These are phyloP conservation scores for Torymus tubicola DNA, from an alignment of 2,888 invertebrate species.

Conservation along the genomic window DNA sequence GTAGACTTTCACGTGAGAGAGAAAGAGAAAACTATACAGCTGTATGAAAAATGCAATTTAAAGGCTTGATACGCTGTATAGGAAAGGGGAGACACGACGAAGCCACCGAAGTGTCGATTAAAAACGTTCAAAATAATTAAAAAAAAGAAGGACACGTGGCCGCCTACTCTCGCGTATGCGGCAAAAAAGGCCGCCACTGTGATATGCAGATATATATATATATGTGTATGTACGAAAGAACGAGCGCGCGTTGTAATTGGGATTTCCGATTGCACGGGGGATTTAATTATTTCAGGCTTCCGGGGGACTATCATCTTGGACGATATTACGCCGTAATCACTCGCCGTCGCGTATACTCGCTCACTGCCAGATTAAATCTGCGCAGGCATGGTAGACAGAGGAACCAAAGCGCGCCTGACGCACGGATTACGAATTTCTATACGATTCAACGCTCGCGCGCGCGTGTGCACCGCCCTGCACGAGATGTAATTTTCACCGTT, in stretches of 20 bases:
- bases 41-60: not conserved
- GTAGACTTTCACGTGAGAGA: no score
- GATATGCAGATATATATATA: no score
- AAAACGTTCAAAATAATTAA: constrained; percentile 41
- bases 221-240: no score
- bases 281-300: constrained; percentile 68
- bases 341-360: constrained; percentile 55
- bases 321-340: constrained; percentile 65
- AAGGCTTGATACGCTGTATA: not conserved
- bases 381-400: constrained; percentile 57
- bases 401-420: not conserved
- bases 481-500: constrained; percentile 43
- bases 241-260: constrained; percentile 48
- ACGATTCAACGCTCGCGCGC: constrained; percentile 23
- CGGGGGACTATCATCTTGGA: constrained; percentile 66
- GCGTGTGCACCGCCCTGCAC: no score
- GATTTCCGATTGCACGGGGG: constrained; percentile 58
- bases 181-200: not conserved
- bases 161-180: not conserved
- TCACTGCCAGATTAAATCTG: constrained; percentile 60
- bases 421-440: constrained; percentile 62
- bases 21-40: no score
- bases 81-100: not conserved
- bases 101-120: constrained; percentile 20
- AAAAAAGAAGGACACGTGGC: not conserved